Evolutionary conservation across 2,797 vertebrate genomes (phyloP).

Genomic region (Pseudopleuronectes americanus): DNA sequence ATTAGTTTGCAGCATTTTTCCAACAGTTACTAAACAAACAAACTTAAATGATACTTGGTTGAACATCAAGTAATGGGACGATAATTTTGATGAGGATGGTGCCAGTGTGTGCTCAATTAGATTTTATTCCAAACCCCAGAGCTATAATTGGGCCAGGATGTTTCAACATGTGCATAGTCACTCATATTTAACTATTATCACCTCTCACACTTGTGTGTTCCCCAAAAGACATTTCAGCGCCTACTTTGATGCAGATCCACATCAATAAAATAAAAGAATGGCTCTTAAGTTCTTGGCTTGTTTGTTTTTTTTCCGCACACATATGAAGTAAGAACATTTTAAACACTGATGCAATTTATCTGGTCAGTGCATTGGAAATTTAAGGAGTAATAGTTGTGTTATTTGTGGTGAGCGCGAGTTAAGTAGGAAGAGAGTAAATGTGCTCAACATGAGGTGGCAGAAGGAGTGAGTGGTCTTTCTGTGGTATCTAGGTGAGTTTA

Average conservation of each 20-base stretch:
- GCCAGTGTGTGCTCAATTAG: neutral
- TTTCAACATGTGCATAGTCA: neutral
- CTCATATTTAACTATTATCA: neutral
- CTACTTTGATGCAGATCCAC: neutral
- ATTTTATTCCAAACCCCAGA: neutral
- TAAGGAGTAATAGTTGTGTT: too few relatives aligned
- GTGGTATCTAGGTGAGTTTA: slow-evolving; percentile 38
- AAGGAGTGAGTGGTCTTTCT: slow-evolving; percentile 36
- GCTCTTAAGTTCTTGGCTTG: neutral
- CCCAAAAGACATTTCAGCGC: neutral
- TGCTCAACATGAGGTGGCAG: slow-evolving; percentile 23
- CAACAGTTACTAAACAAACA: neutral
- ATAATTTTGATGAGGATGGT: neutral
- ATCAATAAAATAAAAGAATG: neutral
- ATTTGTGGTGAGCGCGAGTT: too few relatives aligned
- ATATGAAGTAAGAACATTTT: too few relatives aligned
- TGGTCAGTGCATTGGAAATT: too few relatives aligned
- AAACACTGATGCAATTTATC: too few relatives aligned
- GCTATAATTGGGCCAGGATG: slow-evolving; percentile 1
- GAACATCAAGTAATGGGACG: neutral
- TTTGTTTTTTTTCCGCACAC: neutral
- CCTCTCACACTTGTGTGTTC: neutral
- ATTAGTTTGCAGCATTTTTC: neutral
- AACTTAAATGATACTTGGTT: neutral
- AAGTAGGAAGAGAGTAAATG: too few relatives aligned